These are phyloP conservation scores for Penaeus indicus DNA, from an alignment of 1,140 invertebrate species.

Conservation along the genomic window DNA sequence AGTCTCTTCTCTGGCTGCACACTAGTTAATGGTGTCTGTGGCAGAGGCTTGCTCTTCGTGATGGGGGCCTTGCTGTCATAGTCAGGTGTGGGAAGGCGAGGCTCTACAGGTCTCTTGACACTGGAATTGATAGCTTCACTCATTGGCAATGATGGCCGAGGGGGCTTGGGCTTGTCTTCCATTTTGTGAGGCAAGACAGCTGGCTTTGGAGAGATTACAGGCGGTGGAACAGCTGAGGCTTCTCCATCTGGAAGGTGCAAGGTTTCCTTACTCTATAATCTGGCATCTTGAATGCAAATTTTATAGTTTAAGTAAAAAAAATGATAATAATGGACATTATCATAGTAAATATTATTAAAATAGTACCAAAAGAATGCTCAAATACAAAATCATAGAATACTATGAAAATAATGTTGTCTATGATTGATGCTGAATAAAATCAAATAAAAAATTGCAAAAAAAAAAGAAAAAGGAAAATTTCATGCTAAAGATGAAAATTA, in stretches of 20 bases:
- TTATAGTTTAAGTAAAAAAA: neutral
- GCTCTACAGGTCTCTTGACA: constrained; percentile 25
- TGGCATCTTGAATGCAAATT: neutral
- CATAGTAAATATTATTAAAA: too few relatives aligned
- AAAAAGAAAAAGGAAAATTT: too few relatives aligned
- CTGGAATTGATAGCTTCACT: neutral
- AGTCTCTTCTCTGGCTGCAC: constrained; percentile 3
- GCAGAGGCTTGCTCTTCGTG: constrained; percentile 45
- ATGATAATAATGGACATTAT: neutral
- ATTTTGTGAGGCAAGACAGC: neutral
- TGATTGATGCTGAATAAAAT: too few relatives aligned
- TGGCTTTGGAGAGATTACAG: constrained; percentile 48
- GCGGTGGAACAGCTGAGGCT: constrained; percentile 17
- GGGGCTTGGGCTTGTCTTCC: constrained; percentile 41
- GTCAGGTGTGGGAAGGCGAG: constrained; percentile 44
- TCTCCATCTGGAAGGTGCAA: constrained; percentile 34
- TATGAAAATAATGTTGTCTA: too few relatives aligned
- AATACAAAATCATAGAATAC: too few relatives aligned
- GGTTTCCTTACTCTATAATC: neutral
- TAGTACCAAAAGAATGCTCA: too few relatives aligned
- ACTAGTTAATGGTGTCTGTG: neutral
- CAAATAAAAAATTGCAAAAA: too few relatives aligned
- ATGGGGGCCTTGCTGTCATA: constrained; percentile 44
- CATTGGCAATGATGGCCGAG: neutral
- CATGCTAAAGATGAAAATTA: too few relatives aligned